phyloP scores from a whole-genome alignment of 2,888 invertebrate species.

The Ptychoptera albimana region DNA sequence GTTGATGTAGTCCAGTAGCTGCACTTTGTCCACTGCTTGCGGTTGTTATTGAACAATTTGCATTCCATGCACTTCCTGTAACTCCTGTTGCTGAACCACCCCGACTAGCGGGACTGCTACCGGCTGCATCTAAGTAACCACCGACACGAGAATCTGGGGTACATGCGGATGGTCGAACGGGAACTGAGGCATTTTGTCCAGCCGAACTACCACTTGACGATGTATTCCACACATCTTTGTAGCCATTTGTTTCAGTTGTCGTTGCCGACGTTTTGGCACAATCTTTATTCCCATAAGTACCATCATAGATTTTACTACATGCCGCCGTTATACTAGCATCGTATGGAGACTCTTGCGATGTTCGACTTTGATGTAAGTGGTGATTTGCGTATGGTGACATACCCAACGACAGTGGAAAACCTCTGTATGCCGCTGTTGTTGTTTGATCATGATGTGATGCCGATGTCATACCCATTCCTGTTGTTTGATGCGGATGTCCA shows the following conservation, averaged over 20 bases:
- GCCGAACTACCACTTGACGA: constrained; percentile 17
- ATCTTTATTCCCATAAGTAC: constrained; percentile 49
- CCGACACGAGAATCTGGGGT: constrained; percentile 73
- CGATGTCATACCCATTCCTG: constrained; percentile 45
- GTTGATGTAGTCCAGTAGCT: constrained; percentile 77
- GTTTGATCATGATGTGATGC: constrained; percentile 59
- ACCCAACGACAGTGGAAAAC: constrained; percentile 72
- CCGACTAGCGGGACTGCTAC: constrained; percentile 55
- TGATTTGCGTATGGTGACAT: constrained; percentile 78
- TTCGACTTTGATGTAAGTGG: constrained; percentile 50
- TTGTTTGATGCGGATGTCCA: constrained; percentile 76
- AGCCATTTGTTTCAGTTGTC: constrained; percentile 36
- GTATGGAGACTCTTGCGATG: constrained; percentile 82
- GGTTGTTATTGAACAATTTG: constrained; percentile 68
- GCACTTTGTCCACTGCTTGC: constrained; percentile 63
- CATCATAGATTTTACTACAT: constrained; percentile 48
- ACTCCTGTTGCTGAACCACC: constrained; percentile 44
- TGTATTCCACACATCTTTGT: constrained; percentile 39
- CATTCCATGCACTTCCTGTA: constrained; percentile 62
- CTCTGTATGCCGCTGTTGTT: constrained; percentile 49
- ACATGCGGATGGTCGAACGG: constrained; percentile 73
- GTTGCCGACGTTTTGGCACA: constrained; percentile 46
- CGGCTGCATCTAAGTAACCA: constrained; percentile 62
- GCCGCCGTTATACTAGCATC: constrained; percentile 80
- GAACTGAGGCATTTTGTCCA: constrained; percentile 28